Percentiles rank a stretch among this genome's conserved stretches.
These are phyloP conservation scores for Xenopus tropicalis DNA, from an alignment of 2,113 vertebrate genomes.

Conservation along the genomic window UCB_Xtro_10.0 CM004446.2:65965501-65966000, in stretches of 20 bases:
- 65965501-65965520: no score
- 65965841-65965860: constrained; percentile 5
- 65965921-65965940: constrained; percentile 24
- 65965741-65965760: no score
- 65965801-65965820: constrained; percentile 5
- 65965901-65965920: neutral
- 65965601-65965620: neutral
- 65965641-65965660: constrained; percentile 3
- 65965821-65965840: constrained; percentile 4
- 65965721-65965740: no score
- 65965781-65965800: no score
- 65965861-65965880: neutral
- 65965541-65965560: neutral
- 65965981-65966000: constrained; percentile 12
- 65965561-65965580: neutral
- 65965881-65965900: constrained; percentile 22
- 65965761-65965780: no score
- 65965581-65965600: neutral
- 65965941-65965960: constrained; percentile 26
- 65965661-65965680: neutral
- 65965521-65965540: no score
- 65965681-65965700: neutral
- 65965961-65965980: neutral
- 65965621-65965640: neutral
- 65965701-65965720: no score